Evolutionary conservation across 2,113 vertebrate species (phyloP).

Genomic region (Phaethornis superciliosus): DNA sequence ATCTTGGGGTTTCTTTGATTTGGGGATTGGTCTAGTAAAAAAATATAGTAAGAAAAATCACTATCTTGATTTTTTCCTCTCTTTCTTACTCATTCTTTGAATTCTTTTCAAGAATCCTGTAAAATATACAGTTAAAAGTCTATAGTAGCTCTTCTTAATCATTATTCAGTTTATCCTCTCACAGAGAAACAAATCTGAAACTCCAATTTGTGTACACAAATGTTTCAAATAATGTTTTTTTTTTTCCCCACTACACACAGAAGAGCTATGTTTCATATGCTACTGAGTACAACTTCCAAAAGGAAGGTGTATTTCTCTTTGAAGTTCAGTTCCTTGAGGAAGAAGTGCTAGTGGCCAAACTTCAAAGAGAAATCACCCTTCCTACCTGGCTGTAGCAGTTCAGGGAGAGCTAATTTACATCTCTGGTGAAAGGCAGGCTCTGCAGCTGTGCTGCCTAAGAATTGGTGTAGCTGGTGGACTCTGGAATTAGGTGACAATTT

Average conservation of each 20-base stretch:
- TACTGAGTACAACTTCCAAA: background rate
- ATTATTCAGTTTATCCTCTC: background rate
- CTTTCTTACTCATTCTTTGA: background rate
- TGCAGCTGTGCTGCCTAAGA: background rate
- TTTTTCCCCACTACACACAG: background rate
- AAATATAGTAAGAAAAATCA: background rate
- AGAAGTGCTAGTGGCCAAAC: slow-evolving; percentile 41
- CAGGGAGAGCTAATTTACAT: slow-evolving; percentile 57
- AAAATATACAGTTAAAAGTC: background rate
- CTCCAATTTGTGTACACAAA: background rate
- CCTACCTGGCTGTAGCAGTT: slow-evolving; percentile 36
- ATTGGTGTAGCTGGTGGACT: slow-evolving; percentile 24
- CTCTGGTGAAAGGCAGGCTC: slow-evolving; percentile 20
- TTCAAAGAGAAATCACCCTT: slow-evolving; percentile 63
- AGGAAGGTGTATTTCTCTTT: slow-evolving; percentile 39
- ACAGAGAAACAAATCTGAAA: background rate
- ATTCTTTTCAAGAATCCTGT: background rate
- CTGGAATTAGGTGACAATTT: slow-evolving; percentile 10
- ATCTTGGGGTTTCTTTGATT: background rate
- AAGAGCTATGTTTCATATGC: background rate
- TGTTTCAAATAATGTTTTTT: background rate
- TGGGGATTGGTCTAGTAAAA: background rate
- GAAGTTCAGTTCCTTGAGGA: slow-evolving; percentile 37
- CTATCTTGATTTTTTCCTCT: background rate
- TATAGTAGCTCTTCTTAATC: background rate